Base-by-base conservation (phyloP, 2,888 invertebrate genomes). In the Zeuzera pyrina region DNA sequence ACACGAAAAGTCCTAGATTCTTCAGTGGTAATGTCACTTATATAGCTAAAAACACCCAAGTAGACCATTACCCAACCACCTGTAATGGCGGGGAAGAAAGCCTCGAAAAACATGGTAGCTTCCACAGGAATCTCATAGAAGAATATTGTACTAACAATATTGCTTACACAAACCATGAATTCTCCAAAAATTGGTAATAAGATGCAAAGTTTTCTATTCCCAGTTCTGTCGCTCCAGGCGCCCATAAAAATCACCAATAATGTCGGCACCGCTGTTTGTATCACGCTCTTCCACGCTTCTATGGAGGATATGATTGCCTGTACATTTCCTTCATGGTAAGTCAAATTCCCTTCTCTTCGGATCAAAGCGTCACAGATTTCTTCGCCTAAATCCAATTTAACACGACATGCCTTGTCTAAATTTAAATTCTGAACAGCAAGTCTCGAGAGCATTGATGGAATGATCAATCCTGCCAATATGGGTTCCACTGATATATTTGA, bases 401-500 rank as follows among this genome's bases (percentile, higher is more conserved):
- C 66, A 13, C 78, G 49, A 31, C 79, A 79, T 0, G 77, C 62
- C 56, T 81, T 79, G 29, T 79, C 79, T 41, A 81, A 50, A 47
- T 81, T 81, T 1, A 81, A 45, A 43, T 81, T 81, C 37, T 79
- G 77, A 22, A 76, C 88, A 3, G 92, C 92, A 38, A 93, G 57
- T 41, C 88, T 87, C 1, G 92, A 88, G 15, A 87, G 50, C 49
- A 86, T 86, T 19, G 87, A 84, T 12, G 89, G 87, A 60, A 89
- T 84, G 2, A 91, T 87, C 45, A 90, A 85, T 28, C 89, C 89
- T 1, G 89, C 89, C 26, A 91, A 61, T 72, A 91, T 88, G 0
- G 91, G 91, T 50, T 91, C 91, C 1, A 91, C 90, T 2, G 90
- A 88, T 40, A 90, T 88, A 55, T 87, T 88, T 15, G 23, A 11